Evolutionary conservation across 2,888 invertebrate genomes (phyloP).

Genomic region (Melinaea marsaeus): DNA sequence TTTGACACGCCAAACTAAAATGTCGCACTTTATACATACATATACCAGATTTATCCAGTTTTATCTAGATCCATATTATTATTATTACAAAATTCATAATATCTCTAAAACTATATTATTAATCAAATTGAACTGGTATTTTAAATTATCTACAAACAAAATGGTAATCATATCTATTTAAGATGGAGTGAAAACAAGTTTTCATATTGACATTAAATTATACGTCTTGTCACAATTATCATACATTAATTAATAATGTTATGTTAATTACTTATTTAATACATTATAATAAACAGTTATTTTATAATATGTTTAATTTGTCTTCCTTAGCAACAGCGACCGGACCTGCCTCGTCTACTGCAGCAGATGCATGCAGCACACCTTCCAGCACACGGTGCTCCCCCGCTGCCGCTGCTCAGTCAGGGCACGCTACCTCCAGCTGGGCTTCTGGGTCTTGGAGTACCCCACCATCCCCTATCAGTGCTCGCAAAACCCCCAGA

Average conservation of each 20-base stretch:
- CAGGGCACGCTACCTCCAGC: conserved; percentile 75
- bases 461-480: conserved; percentile 85
- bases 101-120: too few species aligned
- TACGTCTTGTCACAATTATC: too few species aligned
- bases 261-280: too few species aligned
- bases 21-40: conserved; percentile 51
- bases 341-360: conserved; percentile 87
- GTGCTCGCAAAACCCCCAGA: conserved; percentile 88
- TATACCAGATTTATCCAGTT: conserved; percentile 43
- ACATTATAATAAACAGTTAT: background rate
- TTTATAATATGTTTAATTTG: background rate
- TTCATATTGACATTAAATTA: too few species aligned
- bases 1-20: conserved; percentile 50
- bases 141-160: too few species aligned
- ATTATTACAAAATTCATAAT: too few species aligned
- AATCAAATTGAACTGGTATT: too few species aligned
- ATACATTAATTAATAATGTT: too few species aligned
- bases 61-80: too few species aligned
- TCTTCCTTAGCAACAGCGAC: conserved; percentile 86
- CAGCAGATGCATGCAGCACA: conserved; percentile 97
- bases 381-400: conserved; percentile 84
- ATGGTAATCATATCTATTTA: too few species aligned
- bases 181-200: too few species aligned
- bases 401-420: conserved; percentile 79
- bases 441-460: conserved; percentile 82